phyloP scores from a whole-genome alignment of 2,113 vertebrate genomes.

The Pomatorhinus ruficollis region DNA sequence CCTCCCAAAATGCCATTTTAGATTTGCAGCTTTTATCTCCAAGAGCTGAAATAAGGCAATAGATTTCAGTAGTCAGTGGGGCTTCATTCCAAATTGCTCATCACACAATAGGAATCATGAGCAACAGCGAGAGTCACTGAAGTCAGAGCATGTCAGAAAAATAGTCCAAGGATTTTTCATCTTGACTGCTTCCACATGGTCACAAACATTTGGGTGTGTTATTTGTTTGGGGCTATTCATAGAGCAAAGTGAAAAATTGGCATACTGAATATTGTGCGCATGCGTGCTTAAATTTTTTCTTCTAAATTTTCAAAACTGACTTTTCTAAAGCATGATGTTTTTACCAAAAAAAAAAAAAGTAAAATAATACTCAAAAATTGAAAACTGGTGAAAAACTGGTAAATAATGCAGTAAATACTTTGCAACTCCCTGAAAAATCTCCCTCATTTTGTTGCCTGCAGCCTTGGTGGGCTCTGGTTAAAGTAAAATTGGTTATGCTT shows the following conservation, averaged over 20 bases:
- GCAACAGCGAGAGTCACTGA: neutral
- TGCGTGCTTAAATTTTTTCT: neutral
- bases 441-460: neutral
- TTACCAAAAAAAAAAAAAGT: neutral
- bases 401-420: neutral
- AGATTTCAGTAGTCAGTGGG: neutral
- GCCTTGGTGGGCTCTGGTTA: neutral
- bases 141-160: neutral
- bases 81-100: neutral
- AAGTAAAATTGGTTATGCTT: neutral
- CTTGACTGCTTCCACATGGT: neutral
- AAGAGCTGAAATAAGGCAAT: neutral
- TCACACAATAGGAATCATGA: fast-evolving
- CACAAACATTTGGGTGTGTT: neutral
- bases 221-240: neutral
- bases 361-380: neutral
- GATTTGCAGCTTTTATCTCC: neutral
- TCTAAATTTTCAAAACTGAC: neutral
- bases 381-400: neutral
- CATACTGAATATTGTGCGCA: fast-evolving
- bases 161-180: neutral
- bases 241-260: neutral
- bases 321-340: neutral
- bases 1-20: neutral
- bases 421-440: neutral